These are phyloP conservation scores for Zaprionus taronus DNA, from an alignment of 1,140 invertebrate species.

Conservation along the genomic window DNA sequence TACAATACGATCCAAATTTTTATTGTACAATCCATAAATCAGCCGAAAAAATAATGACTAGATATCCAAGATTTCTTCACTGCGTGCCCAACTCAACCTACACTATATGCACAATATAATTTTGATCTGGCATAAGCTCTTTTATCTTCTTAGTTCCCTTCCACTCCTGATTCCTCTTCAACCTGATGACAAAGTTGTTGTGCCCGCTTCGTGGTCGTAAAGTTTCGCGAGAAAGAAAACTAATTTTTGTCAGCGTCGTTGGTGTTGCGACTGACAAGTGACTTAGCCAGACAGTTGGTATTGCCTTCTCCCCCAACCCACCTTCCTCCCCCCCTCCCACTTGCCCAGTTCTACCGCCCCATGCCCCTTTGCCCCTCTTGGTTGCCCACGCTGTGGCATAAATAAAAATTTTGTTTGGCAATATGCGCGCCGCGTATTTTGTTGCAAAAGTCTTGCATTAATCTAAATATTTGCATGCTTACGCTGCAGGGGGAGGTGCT, in stretches of 20 bases:
- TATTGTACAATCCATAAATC: not conserved
- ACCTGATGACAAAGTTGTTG: slow-evolving; percentile 14
- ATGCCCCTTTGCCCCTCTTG: not conserved
- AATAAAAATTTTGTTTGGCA: slow-evolving; percentile 80
- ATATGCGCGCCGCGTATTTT: slow-evolving; percentile 81
- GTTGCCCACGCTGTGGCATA: slow-evolving; percentile 52
- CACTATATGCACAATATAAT: not conserved
- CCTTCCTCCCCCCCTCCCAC: not conserved
- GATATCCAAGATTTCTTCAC: not conserved
- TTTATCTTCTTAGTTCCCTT: not conserved
- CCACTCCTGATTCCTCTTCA: not conserved
- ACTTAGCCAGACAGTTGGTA: slow-evolving; percentile 44
- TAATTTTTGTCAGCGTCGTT: slow-evolving; percentile 64
- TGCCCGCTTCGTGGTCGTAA: slow-evolving; percentile 2
- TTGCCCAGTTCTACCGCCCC: not conserved
- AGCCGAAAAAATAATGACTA: not conserved
- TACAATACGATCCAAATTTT: no score
- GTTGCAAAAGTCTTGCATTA: slow-evolving; percentile 82
- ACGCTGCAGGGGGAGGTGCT: slow-evolving; percentile 3
- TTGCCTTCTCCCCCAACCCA: not conserved
- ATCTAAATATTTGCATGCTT: slow-evolving; percentile 83
- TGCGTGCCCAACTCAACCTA: not conserved
- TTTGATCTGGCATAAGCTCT: slow-evolving; percentile 6
- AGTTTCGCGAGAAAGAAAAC: slow-evolving; percentile 43
- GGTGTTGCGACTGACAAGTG: slow-evolving; percentile 70